phyloP scores from a whole-genome alignment of 2,888 invertebrate genomes.

The Noctuana brunneofusca region DNA sequence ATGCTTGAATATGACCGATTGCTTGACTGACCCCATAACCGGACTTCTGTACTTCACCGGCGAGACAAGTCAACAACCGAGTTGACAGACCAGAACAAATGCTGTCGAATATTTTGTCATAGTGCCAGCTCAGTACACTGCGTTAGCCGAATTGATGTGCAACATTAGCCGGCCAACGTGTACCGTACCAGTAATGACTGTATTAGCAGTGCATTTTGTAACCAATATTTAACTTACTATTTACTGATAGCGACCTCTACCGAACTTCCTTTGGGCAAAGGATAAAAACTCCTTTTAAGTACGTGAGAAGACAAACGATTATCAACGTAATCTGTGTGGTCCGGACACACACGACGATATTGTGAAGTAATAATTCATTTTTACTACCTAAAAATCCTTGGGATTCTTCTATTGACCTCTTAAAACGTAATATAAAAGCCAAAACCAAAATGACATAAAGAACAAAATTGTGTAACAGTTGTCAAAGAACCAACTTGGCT shows the following conservation, averaged over 20 bases:
- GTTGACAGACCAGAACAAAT: conserved; percentile 62
- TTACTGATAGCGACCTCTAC: no score
- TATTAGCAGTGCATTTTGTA: not conserved
- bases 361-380: conserved; percentile 9
- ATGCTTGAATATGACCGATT: conserved; percentile 28
- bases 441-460: conserved; percentile 19
- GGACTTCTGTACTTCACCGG: conserved; percentile 3
- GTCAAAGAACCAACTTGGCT: conserved; percentile 33
- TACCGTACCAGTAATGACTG: not conserved
- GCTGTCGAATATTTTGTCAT: conserved; percentile 70
- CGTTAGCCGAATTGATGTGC: conserved; percentile 50
- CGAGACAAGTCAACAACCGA: conserved; percentile 58
- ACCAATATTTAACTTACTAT: not conserved
- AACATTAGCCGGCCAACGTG: conserved; percentile 47
- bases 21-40: conserved; percentile 28
- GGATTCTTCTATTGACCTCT: conserved; percentile 12
- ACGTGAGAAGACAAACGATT: no score
- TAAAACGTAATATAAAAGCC: conserved; percentile 7
- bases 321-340: conserved; percentile 20
- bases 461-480: conserved; percentile 30
- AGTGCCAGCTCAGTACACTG: conserved; percentile 57
- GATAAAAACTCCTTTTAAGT: no score
- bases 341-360: conserved; percentile 6
- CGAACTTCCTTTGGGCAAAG: no score
- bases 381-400: conserved; percentile 13